Percentiles rank a stretch among this genome's conserved stretches.
These are phyloP conservation scores for Pelobates cultripes DNA, from an alignment of 2,797 vertebrate genomes.

Conservation along the genomic window DNA sequence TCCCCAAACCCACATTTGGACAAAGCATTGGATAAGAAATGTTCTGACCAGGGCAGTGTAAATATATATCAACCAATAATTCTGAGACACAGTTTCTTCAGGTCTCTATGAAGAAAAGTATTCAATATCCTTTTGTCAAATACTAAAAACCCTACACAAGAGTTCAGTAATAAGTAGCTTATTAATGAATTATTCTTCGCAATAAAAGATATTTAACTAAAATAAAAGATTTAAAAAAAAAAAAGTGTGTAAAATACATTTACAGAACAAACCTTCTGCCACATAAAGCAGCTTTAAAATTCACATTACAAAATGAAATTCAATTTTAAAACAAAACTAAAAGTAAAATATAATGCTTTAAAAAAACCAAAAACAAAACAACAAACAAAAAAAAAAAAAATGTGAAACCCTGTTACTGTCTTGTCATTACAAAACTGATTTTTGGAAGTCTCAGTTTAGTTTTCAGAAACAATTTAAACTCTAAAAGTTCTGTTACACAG, in stretches of 20 bases:
- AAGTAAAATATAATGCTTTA: neutral
- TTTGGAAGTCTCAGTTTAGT: constrained; percentile 52
- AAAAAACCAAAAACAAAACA: too few species aligned
- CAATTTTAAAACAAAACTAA: neutral
- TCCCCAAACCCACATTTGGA: too few species aligned
- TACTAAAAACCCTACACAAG: too few species aligned
- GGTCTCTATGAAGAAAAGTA: too few species aligned
- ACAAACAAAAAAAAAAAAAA: constrained; percentile 15
- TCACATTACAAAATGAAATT: neutral
- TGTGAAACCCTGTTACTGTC: constrained; percentile 70
- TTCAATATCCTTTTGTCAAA: too few species aligned
- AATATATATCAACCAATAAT: too few species aligned
- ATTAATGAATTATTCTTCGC: neutral
- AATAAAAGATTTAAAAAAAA: neutral
- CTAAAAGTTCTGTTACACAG: constrained; percentile 77
- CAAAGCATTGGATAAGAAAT: too few species aligned
- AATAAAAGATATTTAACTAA: neutral
- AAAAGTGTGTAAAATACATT: neutral
- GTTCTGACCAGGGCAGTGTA: too few species aligned
- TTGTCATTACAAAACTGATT: constrained; percentile 62
- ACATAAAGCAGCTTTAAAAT: neutral
- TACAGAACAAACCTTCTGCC: neutral
- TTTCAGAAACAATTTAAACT: constrained; percentile 74
- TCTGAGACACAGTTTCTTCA: too few species aligned
- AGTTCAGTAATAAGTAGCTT: too few species aligned